Evolutionary conservation across 2,797 vertebrate genomes (phyloP).

Genomic region (Sciaenops ocellatus): DNA sequence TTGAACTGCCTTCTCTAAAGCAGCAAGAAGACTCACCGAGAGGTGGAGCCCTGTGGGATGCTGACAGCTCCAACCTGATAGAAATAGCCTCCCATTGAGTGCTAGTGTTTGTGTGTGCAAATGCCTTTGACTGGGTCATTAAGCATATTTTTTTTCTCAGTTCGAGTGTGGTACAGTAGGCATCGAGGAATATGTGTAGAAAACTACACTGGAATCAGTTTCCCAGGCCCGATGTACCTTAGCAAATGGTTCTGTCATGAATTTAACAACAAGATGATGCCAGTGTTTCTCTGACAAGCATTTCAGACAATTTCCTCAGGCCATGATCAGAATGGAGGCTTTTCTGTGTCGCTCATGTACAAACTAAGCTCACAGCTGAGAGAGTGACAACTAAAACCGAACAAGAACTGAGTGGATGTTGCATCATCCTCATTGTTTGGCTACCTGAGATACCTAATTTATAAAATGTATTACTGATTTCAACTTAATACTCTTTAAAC

Average conservation of each 20-base stretch:
- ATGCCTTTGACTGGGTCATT: slow-evolving; percentile 48
- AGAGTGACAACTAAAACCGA: slow-evolving; percentile 11
- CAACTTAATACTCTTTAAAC: neutral
- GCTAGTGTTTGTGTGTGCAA: slow-evolving; percentile 45
- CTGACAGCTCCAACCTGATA: slow-evolving; percentile 44
- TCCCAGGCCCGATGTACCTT: slow-evolving; percentile 9
- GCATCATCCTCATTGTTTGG: slow-evolving; percentile 1
- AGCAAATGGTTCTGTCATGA: slow-evolving; percentile 27
- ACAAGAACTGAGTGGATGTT: neutral
- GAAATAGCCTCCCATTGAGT: slow-evolving; percentile 33
- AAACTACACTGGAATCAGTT: slow-evolving; percentile 2
- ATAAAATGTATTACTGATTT: neutral
- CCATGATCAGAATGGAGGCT: slow-evolving; percentile 15
- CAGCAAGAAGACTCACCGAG: slow-evolving; percentile 35
- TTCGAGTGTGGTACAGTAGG: slow-evolving; percentile 18
- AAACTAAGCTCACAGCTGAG: slow-evolving; percentile 14
- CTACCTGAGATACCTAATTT: neutral
- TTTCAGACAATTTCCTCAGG: slow-evolving; percentile 17
- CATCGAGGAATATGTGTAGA: neutral
- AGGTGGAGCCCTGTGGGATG: slow-evolving; percentile 30
- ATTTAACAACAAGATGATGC: slow-evolving; percentile 14
- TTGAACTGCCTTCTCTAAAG: slow-evolving; percentile 28
- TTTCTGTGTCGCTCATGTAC: slow-evolving; percentile 18
- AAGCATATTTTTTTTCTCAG: slow-evolving; percentile 11
- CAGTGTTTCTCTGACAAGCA: slow-evolving; percentile 17